Evolutionary conservation across 2,888 invertebrate genomes (phyloP).

Genomic region (Elegia similella): DNA sequence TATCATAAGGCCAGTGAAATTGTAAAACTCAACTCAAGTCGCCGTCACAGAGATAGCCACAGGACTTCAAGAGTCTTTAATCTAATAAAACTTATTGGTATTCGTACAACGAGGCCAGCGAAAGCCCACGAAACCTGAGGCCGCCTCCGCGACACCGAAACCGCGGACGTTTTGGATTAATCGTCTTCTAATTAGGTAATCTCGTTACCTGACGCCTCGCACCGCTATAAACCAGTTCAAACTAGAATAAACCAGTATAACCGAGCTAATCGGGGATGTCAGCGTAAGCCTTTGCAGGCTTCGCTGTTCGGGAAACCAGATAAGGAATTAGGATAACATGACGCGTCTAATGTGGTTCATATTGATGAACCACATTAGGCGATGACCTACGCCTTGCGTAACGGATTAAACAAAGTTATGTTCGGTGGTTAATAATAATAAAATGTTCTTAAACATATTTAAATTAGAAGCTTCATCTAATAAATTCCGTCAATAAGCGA

Average conservation of each 20-base stretch:
- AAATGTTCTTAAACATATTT: no score
- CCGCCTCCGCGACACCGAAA: neutral
- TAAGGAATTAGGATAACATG: constrained; percentile 30
- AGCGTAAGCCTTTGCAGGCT: constrained; percentile 2
- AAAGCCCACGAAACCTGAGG: neutral
- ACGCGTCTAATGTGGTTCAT: constrained; percentile 13
- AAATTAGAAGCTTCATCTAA: no score
- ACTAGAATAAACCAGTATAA: constrained; percentile 1
- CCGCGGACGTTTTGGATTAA: neutral
- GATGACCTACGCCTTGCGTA: no score
- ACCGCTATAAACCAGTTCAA: constrained; percentile 4
- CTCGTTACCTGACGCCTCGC: constrained; percentile 1
- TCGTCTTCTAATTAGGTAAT: constrained; percentile 6
- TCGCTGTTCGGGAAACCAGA: constrained; percentile 23
- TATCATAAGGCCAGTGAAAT: no score
- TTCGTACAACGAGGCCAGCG: neutral
- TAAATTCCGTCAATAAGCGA: no score
- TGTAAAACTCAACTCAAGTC: no score
- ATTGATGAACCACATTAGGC: no score
- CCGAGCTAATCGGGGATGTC: neutral
- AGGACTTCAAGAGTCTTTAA: no score
- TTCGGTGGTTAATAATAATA: no score
- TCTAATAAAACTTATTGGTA: neutral
- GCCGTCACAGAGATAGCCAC: no score
- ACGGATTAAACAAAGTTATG: no score